Conservation (phyloP, 2,888 invertebrate genomes). For the Nemoura dubitans region DNA sequence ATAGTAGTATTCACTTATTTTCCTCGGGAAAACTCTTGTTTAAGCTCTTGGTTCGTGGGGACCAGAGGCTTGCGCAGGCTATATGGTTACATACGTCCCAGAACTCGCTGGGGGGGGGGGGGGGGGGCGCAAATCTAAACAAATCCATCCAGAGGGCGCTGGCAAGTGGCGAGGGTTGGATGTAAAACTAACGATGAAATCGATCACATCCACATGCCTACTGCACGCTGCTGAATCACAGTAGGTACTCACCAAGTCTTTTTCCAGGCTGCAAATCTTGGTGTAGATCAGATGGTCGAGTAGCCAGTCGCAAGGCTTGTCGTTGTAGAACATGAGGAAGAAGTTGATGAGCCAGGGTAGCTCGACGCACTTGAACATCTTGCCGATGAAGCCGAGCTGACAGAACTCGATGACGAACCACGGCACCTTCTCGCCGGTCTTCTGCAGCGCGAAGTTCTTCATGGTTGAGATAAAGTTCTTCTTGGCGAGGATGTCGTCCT, state of each 20-base stretch:
- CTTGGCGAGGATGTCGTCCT: constrained; percentile 93
- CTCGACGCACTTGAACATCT: constrained; percentile 90
- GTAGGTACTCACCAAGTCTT: constrained; percentile 70
- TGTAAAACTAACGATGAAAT: too few species aligned
- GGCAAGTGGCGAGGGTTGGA: too few species aligned
- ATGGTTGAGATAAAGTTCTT: constrained; percentile 84
- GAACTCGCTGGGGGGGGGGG: too few species aligned
- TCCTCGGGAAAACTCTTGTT: too few species aligned
- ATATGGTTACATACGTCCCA: too few species aligned
- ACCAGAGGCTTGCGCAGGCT: too few species aligned
- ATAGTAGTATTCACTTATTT: too few species aligned
- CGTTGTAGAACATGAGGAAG: constrained; percentile 93
- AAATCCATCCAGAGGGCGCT: too few species aligned
- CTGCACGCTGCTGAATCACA: too few species aligned
- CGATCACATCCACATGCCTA: too few species aligned
- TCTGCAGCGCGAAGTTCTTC: constrained; percentile 83
- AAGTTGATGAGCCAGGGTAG: constrained; percentile 88
- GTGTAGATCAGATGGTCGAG: constrained; percentile 89
- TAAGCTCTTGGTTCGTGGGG: too few species aligned
- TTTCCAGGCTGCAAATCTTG: constrained; percentile 87
- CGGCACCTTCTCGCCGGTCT: constrained; percentile 75
- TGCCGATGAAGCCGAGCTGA: constrained; percentile 92
- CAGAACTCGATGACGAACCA: constrained; percentile 97
- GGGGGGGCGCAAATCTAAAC: too few species aligned
- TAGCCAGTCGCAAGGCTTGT: constrained; percentile 97